Percentiles rank a stretch among this genome's conserved stretches.
These are phyloP conservation scores for Albula goreensis DNA, from an alignment of 2,113 vertebrate genomes.

Conservation along the genomic window DNA sequence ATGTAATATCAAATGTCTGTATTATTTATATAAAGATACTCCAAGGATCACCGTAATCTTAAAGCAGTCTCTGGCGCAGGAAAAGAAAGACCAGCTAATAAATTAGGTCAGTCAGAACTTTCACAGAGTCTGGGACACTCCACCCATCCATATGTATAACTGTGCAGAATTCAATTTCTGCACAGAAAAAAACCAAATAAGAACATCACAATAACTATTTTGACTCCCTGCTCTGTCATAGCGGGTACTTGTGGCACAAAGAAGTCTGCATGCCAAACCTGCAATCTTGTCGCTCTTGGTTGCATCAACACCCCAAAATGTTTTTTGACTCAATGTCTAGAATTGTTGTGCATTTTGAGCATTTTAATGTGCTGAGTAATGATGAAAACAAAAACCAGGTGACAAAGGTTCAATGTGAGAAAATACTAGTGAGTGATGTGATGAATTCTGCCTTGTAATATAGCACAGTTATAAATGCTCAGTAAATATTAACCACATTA, in stretches of 20 bases:
- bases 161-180: not conserved
- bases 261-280: not conserved
- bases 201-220: not conserved
- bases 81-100: not conserved
- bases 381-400: too few species aligned
- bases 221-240: not conserved
- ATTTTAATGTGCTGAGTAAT: too few species aligned
- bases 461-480: too few species aligned
- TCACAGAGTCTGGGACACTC: not conserved
- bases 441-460: too few species aligned
- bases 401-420: too few species aligned
- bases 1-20: not conserved
- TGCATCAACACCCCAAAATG: too few species aligned
- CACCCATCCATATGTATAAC: not conserved
- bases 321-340: not conserved
- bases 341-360: too few species aligned
- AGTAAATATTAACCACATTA: too few species aligned
- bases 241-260: not conserved
- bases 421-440: too few species aligned
- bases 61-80: not conserved
- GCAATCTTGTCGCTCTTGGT: too few species aligned
- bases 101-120: slow-evolving; percentile 4
- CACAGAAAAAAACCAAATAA: not conserved
- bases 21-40: not conserved
- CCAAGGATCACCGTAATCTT: not conserved